These are phyloP conservation scores for Druceiella hillmani DNA, from an alignment of 2,888 invertebrate species.

Conservation along the genomic window DNA sequence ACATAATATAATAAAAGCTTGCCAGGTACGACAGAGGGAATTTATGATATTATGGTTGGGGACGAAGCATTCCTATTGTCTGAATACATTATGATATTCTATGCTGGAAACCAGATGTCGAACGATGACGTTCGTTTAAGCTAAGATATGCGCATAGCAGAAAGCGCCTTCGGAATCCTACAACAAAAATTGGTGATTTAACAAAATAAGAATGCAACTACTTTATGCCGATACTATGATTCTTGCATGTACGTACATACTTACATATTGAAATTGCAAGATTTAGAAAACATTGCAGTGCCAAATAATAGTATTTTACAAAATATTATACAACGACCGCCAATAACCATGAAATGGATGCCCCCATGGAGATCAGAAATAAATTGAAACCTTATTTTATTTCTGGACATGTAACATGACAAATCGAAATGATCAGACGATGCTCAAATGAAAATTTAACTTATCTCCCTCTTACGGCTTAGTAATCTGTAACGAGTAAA, in stretches of 20 bases:
- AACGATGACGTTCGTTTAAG: slow-evolving; percentile 7
- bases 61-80: slow-evolving; percentile 13
- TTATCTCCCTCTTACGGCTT: too few relatives aligned
- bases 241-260: slow-evolving; percentile 12
- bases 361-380: too few relatives aligned
- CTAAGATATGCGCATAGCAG: slow-evolving; percentile 6
- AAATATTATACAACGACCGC: too few relatives aligned
- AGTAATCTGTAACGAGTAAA: too few relatives aligned
- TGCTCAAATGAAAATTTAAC: too few relatives aligned
- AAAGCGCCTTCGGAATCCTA: slow-evolving; percentile 11
- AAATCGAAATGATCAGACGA: too few relatives aligned
- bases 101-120: slow-evolving; percentile 10
- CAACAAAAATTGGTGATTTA: slow-evolving; percentile 10
- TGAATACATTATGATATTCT: slow-evolving; percentile 14
- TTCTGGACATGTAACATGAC: too few relatives aligned
- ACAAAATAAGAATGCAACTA: slow-evolving; percentile 14
- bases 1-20: slow-evolving; percentile 17
- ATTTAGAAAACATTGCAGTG: too few relatives aligned
- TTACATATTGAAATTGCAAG: too few relatives aligned
- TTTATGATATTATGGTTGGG: slow-evolving; percentile 14
- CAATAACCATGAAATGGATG: too few relatives aligned
- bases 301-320: too few relatives aligned
- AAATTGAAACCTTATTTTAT: too few relatives aligned
- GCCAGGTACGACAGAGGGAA: slow-evolving; percentile 13
- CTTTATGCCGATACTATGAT: slow-evolving; percentile 12